Conservation (phyloP, 2,797 vertebrate genomes). For the Helostoma temminkii region DNA sequence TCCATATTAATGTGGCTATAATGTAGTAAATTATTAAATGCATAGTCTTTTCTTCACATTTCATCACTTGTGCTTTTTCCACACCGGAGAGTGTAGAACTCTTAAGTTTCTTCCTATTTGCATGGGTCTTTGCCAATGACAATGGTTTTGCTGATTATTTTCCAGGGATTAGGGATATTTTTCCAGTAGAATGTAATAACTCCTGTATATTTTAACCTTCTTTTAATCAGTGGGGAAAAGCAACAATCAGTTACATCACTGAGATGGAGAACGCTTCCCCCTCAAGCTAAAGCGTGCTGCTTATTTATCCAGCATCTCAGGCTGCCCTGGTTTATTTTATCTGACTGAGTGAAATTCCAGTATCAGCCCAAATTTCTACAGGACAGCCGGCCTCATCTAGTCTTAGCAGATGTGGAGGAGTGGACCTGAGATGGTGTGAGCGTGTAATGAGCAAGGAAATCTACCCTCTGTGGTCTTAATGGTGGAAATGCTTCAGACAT, state of each 20-base stretch:
- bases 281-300: slow-evolving; percentile 65
- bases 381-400: slow-evolving; percentile 35
- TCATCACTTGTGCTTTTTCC: slow-evolving; percentile 50
- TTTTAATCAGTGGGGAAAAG: slow-evolving; percentile 84
- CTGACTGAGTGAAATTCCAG: slow-evolving; percentile 79
- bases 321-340: slow-evolving; percentile 84
- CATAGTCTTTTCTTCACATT: slow-evolving; percentile 33
- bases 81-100: slow-evolving; percentile 44
- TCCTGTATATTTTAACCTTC: slow-evolving; percentile 78
- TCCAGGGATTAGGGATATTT: slow-evolving; percentile 78
- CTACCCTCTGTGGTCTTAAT: slow-evolving; percentile 34
- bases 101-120: slow-evolving; percentile 46
- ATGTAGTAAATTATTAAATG: slow-evolving; percentile 9
- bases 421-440: slow-evolving; percentile 30
- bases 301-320: slow-evolving; percentile 84
- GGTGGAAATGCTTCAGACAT: slow-evolving; percentile 63
- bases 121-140: slow-evolving; percentile 67
- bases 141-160: slow-evolving; percentile 79
- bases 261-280: slow-evolving; percentile 45
- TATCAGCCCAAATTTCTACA: slow-evolving; percentile 61
- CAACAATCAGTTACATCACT: slow-evolving; percentile 81
- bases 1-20: slow-evolving; percentile 15
- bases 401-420: slow-evolving; percentile 62
- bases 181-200: slow-evolving; percentile 77
- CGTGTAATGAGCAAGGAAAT: background rate